Conservation (phyloP, 2,113 vertebrate genomes). For the Leiothrix lutea region DNA sequence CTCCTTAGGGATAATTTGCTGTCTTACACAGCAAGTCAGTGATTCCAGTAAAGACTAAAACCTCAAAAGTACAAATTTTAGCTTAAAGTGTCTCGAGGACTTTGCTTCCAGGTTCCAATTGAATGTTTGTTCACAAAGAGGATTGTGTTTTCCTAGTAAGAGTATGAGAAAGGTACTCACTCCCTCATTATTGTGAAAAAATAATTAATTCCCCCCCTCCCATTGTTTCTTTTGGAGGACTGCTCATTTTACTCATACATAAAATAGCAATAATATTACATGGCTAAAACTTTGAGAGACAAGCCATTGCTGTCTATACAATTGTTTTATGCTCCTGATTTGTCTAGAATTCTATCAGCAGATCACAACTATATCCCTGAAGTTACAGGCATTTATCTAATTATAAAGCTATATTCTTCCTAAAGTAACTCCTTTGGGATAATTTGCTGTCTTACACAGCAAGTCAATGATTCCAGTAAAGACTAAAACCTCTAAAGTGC, state of each 20-base stretch:
- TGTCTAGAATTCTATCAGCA: not conserved
- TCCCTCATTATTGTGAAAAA: not conserved
- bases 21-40: not conserved
- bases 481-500: not conserved
- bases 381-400: too few relatives aligned
- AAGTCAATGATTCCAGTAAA: not conserved
- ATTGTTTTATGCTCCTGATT: not conserved
- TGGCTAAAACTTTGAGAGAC: not conserved
- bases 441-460: not conserved
- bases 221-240: constrained; percentile 18
- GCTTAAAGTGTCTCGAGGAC: not conserved
- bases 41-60: not conserved
- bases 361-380: too few relatives aligned
- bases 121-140: not conserved
- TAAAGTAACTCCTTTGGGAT: not conserved
- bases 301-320: not conserved
- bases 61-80: not conserved
- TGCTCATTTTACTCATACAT: not conserved
- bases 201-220: not conserved
- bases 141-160: not conserved
- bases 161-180: not conserved
- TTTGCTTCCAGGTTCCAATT: not conserved
- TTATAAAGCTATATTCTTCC: not conserved
- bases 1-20: not conserved
- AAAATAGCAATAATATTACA: not conserved